phyloP scores from a whole-genome alignment of 2,888 invertebrate genomes.

The Lithosia quadra region DNA sequence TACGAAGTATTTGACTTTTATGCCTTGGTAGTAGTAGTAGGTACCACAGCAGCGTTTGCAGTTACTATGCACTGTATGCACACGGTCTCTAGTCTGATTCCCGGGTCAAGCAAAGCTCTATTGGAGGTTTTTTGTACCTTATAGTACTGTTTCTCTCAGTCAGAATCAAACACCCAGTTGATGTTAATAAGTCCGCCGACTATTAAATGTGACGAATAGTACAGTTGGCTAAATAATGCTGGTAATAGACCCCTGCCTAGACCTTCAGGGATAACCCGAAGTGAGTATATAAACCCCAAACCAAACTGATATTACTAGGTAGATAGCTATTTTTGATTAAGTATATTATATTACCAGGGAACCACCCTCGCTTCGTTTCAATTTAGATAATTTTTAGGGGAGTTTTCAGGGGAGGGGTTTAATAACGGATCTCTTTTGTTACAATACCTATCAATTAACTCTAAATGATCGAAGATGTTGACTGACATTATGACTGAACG shows the following conservation, averaged over 20 bases:
- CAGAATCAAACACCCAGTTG: background rate
- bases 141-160: background rate
- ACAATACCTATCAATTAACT: constrained; percentile 51
- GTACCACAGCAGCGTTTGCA: no score
- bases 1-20: background rate
- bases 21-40: background rate
- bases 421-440: background rate
- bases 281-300: no score
- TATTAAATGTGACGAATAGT: background rate
- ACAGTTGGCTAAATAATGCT: no score
- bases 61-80: background rate
- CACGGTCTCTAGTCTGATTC: background rate
- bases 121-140: background rate
- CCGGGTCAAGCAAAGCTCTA: background rate
- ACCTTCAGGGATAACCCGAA: no score
- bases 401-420: no score
- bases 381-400: background rate
- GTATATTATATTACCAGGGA: background rate
- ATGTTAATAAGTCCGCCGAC: background rate
- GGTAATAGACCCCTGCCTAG: no score
- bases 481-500: constrained; percentile 52
- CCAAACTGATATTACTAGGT: no score
- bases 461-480: constrained; percentile 52
- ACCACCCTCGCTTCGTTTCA: background rate
- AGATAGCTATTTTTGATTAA: no score